Conservation (phyloP, 2,113 vertebrate species). For the Scalopus aquaticus region DNA sequence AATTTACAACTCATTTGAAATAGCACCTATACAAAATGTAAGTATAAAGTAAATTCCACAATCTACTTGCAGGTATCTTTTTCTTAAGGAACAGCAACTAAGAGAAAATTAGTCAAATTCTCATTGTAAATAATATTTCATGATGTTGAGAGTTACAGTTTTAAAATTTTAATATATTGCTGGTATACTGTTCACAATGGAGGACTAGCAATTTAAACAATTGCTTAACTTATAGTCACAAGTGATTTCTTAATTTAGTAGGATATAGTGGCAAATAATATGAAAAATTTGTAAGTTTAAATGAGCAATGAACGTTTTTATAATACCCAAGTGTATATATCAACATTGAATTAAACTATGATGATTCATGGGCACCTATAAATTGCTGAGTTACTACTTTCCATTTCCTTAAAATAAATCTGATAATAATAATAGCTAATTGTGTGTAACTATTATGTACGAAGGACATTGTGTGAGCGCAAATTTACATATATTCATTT, state of each 20-base stretch:
- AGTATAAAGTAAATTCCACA: neutral
- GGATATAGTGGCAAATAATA: neutral
- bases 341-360: neutral
- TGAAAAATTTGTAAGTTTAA: conserved; percentile 7
- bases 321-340: neutral
- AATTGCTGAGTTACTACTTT: neutral
- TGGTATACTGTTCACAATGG: neutral
- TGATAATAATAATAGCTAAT: neutral
- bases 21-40: neutral
- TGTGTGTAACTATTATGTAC: neutral
- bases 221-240: neutral
- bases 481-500: neutral
- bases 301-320: neutral
- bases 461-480: neutral
- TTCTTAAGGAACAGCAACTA: neutral
- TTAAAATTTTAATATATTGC: neutral
- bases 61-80: neutral
- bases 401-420: neutral
- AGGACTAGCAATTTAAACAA: neutral
- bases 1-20: neutral
- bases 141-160: neutral
- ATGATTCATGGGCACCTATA: neutral
- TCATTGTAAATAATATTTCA: neutral
- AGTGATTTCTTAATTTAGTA: conserved; percentile 9
- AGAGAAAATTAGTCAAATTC: neutral